Percentiles rank a stretch among this genome's conserved stretches.
Conservation (phyloP, 2,113 vertebrate genomes). For the Chloroceryle aenea region DNA sequence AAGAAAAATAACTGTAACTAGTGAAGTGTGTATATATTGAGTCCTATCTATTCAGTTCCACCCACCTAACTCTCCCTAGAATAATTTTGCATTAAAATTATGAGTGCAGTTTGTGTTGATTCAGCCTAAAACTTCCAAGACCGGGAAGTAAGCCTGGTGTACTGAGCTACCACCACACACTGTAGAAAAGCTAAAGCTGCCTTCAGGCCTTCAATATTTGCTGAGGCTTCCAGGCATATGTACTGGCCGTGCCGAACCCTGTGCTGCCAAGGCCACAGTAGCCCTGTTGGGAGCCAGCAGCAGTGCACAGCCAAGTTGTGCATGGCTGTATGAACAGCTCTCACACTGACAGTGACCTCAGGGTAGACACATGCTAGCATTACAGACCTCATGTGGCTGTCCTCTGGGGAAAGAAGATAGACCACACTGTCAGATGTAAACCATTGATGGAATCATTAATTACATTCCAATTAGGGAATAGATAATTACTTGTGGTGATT, state of each 20-base stretch:
- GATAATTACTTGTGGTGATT: neutral
- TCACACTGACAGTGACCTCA: accelerated
- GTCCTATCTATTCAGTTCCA: neutral
- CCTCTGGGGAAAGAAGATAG: neutral
- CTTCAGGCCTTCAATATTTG: neutral
- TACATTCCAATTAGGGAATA: neutral
- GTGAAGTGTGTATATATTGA: neutral
- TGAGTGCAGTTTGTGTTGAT: neutral
- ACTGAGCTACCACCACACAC: too few relatives aligned
- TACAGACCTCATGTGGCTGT: accelerated
- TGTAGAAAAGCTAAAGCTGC: neutral
- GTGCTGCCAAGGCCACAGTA: neutral
- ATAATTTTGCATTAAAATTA: neutral
- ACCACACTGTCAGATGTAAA: neutral
- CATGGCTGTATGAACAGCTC: accelerated
- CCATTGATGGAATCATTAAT: neutral
- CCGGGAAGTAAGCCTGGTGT: neutral
- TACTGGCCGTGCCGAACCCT: neutral
- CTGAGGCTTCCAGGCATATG: neutral
- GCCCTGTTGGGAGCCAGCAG: neutral
- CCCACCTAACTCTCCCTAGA: neutral
- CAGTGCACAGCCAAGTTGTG: accelerated
- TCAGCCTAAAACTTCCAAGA: neutral
- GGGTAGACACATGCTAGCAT: accelerated
- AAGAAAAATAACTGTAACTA: neutral